These are phyloP conservation scores for Callaeas wilsoni DNA, from an alignment of 2,113 vertebrate genomes.

Conservation along the genomic window DNA sequence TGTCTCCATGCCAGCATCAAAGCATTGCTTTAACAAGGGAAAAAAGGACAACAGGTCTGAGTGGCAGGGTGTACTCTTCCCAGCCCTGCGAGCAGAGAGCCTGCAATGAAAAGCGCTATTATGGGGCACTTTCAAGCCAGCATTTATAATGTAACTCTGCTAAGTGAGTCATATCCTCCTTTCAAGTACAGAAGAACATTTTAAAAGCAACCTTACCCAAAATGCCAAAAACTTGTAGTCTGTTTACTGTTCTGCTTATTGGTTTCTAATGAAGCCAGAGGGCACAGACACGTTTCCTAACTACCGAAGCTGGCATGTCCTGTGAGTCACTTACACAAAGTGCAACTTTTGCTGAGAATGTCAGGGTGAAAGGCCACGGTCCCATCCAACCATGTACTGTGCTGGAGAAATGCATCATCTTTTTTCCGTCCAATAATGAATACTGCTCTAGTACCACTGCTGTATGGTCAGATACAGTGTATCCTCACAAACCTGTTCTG, in stretches of 20 bases:
- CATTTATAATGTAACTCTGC: not conserved
- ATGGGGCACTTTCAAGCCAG: not conserved
- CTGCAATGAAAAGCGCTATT: constrained; percentile 13
- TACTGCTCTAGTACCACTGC: not conserved
- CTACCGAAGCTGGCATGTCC: not conserved
- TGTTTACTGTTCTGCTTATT: constrained; percentile 23
- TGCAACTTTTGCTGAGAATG: constrained; percentile 16
- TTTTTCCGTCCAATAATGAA: not conserved
- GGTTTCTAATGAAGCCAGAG: not conserved
- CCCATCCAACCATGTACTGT: not conserved
- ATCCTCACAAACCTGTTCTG: not conserved
- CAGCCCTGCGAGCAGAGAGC: not conserved
- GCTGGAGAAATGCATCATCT: not conserved
- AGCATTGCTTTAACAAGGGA: not conserved
- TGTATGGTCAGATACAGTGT: not conserved
- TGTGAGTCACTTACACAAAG: constrained; percentile 8
- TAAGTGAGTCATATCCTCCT: constrained; percentile 28
- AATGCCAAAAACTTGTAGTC: constrained; percentile 10
- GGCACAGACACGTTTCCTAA: constrained; percentile 40
- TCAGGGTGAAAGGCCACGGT: constrained; percentile 26
- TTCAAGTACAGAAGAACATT: constrained; percentile 40
- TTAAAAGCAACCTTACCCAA: constrained; percentile 1
- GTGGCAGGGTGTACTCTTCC: not conserved
- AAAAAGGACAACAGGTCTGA: not conserved
- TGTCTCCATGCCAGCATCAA: not conserved